These are phyloP conservation scores for Trichonephila clavata DNA, from an alignment of 1,140 invertebrate species.

Conservation along the genomic window DNA sequence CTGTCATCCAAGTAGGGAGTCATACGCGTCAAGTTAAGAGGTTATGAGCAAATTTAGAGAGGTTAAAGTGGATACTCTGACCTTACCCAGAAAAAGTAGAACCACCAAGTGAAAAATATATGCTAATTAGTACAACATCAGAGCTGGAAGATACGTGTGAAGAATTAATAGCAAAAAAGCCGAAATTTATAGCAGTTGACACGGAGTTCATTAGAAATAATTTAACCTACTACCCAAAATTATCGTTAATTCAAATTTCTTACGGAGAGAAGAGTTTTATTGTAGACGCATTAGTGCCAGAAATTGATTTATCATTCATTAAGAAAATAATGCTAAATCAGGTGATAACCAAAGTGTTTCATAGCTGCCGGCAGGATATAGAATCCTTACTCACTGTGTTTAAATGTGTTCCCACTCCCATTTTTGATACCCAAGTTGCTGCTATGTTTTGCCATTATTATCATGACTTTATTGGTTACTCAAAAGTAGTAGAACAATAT, in stretches of 20 bases:
- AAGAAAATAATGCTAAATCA: constrained; percentile 51
- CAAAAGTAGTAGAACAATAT: constrained; percentile 48
- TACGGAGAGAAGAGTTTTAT: constrained; percentile 49
- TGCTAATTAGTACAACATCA: constrained; percentile 42
- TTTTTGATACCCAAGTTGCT: constrained; percentile 46
- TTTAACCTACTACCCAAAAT: constrained; percentile 44
- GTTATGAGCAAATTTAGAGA: too few species aligned
- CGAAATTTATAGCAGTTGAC: constrained; percentile 47
- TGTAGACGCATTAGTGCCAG: constrained; percentile 45
- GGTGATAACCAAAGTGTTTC: constrained; percentile 45
- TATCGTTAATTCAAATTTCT: constrained; percentile 51
- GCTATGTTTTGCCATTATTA: constrained; percentile 48
- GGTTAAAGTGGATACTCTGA: too few species aligned
- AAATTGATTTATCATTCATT: constrained; percentile 51
- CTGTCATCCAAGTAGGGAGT: too few species aligned
- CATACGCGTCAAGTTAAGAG: too few species aligned
- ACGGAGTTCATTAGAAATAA: constrained; percentile 50
- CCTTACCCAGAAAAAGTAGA: constrained; percentile 25
- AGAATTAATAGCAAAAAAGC: constrained; percentile 38
- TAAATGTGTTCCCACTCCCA: constrained; percentile 46
- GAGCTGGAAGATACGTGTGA: constrained; percentile 35
- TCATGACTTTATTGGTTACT: constrained; percentile 50
- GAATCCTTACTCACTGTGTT: constrained; percentile 49
- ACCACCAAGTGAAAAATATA: constrained; percentile 38
- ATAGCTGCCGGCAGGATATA: constrained; percentile 48